Evolutionary conservation across 1,140 invertebrate genomes (phyloP), one percentile per base, ranked within the genome.

Genomic region (Drosophila lacertosa): DNA sequence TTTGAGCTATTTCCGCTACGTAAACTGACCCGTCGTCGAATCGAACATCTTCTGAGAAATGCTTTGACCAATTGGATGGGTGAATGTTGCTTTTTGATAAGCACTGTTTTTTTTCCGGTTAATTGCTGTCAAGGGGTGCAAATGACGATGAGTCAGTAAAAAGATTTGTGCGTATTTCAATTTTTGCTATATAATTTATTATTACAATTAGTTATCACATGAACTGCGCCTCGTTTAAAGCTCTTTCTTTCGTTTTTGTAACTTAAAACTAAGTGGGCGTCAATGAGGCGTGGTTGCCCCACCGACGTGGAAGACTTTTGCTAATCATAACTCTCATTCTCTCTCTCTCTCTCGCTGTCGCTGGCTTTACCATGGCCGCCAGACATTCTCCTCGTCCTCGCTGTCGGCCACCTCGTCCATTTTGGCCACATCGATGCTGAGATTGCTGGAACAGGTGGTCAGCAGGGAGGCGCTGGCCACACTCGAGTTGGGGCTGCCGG

Each of bases 281-380:
- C 66, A 66, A 44, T 54, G 26, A 39, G 45, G 11, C 47, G 18
- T 55, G 37, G 37, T 29, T 39, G 1, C 18, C 58, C 71, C 79
- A 70, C 22, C 13, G 64, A 70, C 74, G 55, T 74, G 79, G 79
- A 83, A 83, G 79, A 84, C 79, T 62, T 81, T 60, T 81, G 32
- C 68, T 81, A 70, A 54, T 33, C 45, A 33, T 47, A 37, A 66
- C 4, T 33, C 58, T 69, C 26, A 51, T 24, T 32, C 47, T 59
- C 39, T 55, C 26, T 64, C 20, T 60, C 7, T 55, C 18, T 47
- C 4, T 62, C 24, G 58, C 33, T 32, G 26, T 40, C 26, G 2
- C 15, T n/a, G n/a, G 7, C 9, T 50, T 92, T 93, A 95, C 94
- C 94, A 95, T 7, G 94, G 94, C 73, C 94, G 92, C 94, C 94